Evolutionary conservation across 2,888 invertebrate species (phyloP).

Genomic region (Drosophila gaucha): DNA sequence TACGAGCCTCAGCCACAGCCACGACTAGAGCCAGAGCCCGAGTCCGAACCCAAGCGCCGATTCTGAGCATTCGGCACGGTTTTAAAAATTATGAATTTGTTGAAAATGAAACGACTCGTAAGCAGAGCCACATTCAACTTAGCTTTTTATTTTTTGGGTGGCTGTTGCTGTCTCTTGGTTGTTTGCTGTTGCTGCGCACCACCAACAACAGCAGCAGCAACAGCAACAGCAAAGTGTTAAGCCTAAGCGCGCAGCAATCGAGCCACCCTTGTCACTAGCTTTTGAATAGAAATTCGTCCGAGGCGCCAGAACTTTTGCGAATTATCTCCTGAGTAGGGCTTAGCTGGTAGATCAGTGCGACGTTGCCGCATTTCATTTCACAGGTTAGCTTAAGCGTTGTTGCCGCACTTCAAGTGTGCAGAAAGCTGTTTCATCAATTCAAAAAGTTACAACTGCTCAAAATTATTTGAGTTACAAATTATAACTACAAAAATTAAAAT

Average conservation of each 20-base stretch:
- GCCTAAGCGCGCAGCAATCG: constrained; percentile 37
- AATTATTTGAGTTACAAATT: too few relatives aligned
- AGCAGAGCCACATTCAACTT: constrained; percentile 27
- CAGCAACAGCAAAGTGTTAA: constrained; percentile 41
- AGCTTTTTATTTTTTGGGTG: constrained; percentile 24
- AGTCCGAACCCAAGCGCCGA: constrained; percentile 12
- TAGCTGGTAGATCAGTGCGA: constrained; percentile 29
- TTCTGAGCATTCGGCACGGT: constrained; percentile 60
- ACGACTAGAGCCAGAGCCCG: constrained; percentile 28
- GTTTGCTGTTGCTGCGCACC: constrained; percentile 60
- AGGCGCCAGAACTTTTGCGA: constrained; percentile 16
- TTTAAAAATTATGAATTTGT: constrained; percentile 76
- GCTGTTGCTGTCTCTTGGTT: constrained; percentile 28
- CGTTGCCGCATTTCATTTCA: constrained; percentile 4
- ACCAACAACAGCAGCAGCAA: constrained; percentile 24
- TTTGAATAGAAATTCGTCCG: constrained; percentile 12
- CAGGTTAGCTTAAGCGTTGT: not conserved
- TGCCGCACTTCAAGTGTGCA: not conserved
- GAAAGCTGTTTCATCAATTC: too few relatives aligned
- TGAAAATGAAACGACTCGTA: constrained; percentile 67
- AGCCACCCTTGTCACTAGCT: constrained; percentile 43
- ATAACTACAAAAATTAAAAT: too few relatives aligned
- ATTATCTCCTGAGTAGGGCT: constrained; percentile 30
- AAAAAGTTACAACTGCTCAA: too few relatives aligned
- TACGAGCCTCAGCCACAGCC: too few relatives aligned